Evolutionary conservation across 2,113 vertebrate genomes (phyloP), one percentile per base, ranked within the genome.

Genomic region (Fulica atra): DNA sequence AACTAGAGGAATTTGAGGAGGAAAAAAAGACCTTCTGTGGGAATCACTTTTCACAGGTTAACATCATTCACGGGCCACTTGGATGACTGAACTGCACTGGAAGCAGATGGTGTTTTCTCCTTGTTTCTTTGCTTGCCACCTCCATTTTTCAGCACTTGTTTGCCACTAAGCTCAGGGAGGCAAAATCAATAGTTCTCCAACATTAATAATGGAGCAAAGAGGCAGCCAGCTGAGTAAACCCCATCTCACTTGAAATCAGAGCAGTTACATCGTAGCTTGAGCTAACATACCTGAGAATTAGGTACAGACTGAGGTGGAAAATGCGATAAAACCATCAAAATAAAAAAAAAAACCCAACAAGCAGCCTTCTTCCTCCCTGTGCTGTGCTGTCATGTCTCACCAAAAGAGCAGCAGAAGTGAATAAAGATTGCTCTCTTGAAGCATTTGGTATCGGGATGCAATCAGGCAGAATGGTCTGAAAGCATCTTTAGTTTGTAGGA

Each of bases 171-270:
- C 53, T 87, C 61, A 82, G 40, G 60, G 46, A 89, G 18, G 25
- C 38, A 83, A 91, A 94, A 94, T 96, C 92, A 73, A 92, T 97
- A 93, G 33, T 66, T 35, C 36, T 96, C 46, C 42, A 65, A 69
- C 73, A 79, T 93, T 91, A 96, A 92, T 93, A 95, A 93, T 69
- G 87, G 94, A 94, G 59, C 63, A 91, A 92, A 95, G 42, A 87
- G 86, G 36, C 80, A 93, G 66, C 64, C 73, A 84, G 73, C 83
- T 93, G 81, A 92, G 81, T 89, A 91, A 96, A 92, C 40, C 28
- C 14, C 28, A 71, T 91, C 72, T 93, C 70, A 59, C 79, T 70
- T 89, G 54, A 94, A 97, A 95, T 86, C 53, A 88, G 73, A 95
- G 54, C 73, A 84, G 73, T 92, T 86, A 89, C 53, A 89, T 92